Percentiles rank a stretch among this genome's conserved stretches.
phyloP scores from a whole-genome alignment of 2,888 invertebrate genomes.

The Pachydiplax longipennis region DNA sequence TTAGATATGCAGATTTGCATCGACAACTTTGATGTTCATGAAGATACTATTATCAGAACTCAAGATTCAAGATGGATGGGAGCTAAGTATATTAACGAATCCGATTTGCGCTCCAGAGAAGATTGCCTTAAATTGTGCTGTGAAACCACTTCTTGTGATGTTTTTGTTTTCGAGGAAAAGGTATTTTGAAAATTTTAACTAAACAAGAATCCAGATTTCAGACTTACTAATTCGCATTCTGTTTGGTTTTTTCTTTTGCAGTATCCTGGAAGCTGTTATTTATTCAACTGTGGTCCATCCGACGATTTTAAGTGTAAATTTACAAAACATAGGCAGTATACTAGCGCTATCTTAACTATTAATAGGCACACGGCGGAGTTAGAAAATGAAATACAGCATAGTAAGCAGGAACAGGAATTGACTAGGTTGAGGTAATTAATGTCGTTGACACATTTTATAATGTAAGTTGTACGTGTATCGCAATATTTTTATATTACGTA shows the following conservation, averaged over 20 bases:
- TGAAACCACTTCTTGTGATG: slow-evolving; percentile 85
- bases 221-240: background rate
- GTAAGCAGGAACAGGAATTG: slow-evolving; percentile 76
- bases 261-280: slow-evolving; percentile 87
- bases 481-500: no score
- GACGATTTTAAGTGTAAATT: slow-evolving; percentile 94
- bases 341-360: slow-evolving; percentile 81
- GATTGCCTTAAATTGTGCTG: slow-evolving; percentile 89
- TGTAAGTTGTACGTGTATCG: no score
- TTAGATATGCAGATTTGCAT: slow-evolving; percentile 73
- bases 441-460: background rate
- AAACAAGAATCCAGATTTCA: background rate
- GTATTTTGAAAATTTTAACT: slow-evolving; percentile 61
- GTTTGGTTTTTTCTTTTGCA: slow-evolving; percentile 57
- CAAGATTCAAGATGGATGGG: slow-evolving; percentile 89
- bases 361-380: slow-evolving; percentile 69
- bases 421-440: slow-evolving; percentile 69
- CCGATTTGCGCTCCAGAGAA: slow-evolving; percentile 79
- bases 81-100: slow-evolving; percentile 85
- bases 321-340: slow-evolving; percentile 86
- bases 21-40: slow-evolving; percentile 83
- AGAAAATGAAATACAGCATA: slow-evolving; percentile 75
- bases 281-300: slow-evolving; percentile 89
- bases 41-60: slow-evolving; percentile 88
- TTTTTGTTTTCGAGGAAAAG: slow-evolving; percentile 92